These are phyloP conservation scores for Oreotragus oreotragus DNA, from an alignment of 2,113 vertebrate species.

Conservation along the genomic window DNA sequence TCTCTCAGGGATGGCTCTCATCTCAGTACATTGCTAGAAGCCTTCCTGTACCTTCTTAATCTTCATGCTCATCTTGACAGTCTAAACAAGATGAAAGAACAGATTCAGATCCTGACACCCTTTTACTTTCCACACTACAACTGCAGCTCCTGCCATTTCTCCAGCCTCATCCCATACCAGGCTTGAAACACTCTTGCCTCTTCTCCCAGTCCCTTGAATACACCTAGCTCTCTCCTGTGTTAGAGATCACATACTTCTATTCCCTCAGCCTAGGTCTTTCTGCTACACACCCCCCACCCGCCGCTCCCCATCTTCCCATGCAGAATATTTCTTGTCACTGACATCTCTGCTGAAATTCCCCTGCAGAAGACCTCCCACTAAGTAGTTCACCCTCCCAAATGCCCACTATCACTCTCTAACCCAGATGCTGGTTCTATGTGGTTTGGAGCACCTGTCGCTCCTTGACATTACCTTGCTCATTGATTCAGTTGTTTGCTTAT, in stretches of 20 bases:
- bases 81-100: neutral
- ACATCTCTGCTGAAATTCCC: neutral
- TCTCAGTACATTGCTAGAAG: neutral
- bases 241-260: neutral
- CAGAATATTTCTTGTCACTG: neutral
- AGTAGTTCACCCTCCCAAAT: neutral
- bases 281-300: fast-evolving
- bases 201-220: neutral
- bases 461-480: neutral
- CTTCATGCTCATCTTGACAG: neutral
- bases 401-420: too few species aligned
- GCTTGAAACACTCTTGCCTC: neutral
- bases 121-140: neutral
- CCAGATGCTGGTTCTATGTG: neutral
- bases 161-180: neutral
- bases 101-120: neutral
- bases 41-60: neutral
- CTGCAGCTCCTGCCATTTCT: neutral
- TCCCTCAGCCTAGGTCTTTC: neutral
- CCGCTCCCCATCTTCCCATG: neutral
- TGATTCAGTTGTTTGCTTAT: neutral
- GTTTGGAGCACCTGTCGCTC: neutral
- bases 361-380: neutral
- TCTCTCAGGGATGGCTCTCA: neutral
- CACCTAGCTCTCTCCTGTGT: neutral